Conservation (phyloP, 2,113 vertebrate genomes). For the Bothrops jararaca region DNA sequence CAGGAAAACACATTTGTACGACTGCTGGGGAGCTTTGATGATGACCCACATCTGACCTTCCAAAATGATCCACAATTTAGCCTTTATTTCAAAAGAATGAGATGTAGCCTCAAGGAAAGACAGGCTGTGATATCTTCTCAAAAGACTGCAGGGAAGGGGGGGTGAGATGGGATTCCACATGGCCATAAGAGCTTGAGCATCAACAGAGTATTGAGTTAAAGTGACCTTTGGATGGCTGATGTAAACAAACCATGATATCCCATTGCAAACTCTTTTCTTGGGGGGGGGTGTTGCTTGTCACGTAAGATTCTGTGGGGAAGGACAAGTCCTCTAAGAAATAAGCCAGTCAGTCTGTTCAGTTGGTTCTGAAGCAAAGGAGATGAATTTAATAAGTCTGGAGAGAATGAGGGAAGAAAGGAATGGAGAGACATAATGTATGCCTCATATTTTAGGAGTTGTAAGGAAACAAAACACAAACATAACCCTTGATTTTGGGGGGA, state of each 20-base stretch:
- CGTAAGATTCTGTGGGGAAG: neutral
- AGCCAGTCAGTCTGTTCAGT: neutral
- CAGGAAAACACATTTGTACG: conserved; percentile 57
- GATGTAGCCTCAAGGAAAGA: conserved; percentile 50
- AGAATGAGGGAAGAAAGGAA: neutral
- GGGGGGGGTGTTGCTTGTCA: neutral
- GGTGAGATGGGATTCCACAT: conserved; percentile 37
- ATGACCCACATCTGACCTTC: conserved; percentile 64
- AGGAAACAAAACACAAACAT: neutral
- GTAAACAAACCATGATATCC: conserved; percentile 51
- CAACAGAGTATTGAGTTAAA: conserved; percentile 59
- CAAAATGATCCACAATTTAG: conserved; percentile 52
- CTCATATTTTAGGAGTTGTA: neutral
- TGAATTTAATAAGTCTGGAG: neutral
- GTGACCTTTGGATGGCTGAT: conserved; percentile 53
- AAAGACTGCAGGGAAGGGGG: conserved; percentile 25
- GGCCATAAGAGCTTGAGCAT: conserved; percentile 55
- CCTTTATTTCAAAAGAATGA: conserved; percentile 57
- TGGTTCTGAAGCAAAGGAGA: neutral
- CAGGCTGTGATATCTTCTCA: conserved; percentile 52
- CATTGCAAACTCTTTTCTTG: conserved; percentile 65
- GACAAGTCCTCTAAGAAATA: neutral
- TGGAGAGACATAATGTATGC: neutral
- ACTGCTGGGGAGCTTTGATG: conserved; percentile 39
- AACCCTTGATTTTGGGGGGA: neutral